Percentiles rank a stretch among this genome's conserved stretches.
Conservation (phyloP, 2,113 vertebrate genomes). For the Muscicapa adusta region DNA sequence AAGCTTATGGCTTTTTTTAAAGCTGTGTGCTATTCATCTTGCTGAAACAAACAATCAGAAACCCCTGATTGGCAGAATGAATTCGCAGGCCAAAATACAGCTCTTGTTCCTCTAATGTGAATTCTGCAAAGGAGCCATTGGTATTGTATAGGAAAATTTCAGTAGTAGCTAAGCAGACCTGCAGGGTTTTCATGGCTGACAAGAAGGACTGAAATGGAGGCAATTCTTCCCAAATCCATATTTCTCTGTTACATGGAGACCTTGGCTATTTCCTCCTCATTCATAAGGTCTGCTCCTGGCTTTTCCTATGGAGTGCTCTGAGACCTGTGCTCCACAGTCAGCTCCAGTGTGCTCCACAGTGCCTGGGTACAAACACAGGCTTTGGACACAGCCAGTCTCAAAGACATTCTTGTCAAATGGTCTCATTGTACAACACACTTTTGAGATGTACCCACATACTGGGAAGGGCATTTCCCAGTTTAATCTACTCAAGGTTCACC, state of each 20-base stretch:
- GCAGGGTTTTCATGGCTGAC: not conserved
- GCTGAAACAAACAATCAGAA: not conserved
- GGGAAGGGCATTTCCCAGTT: not conserved
- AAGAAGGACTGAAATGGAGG: not conserved
- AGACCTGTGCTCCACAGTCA: not conserved
- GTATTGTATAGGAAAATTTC: not conserved
- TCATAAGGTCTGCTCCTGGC: not conserved
- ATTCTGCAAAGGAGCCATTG: accelerated
- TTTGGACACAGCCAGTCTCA: not conserved
- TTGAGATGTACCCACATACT: not conserved
- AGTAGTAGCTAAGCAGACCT: not conserved
- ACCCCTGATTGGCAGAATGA: not conserved
- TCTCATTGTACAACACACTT: not conserved
- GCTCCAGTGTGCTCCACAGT: not conserved
- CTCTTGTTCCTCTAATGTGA: not conserved
- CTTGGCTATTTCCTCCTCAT: not conserved
- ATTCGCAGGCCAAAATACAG: not conserved
- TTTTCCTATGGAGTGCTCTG: not conserved
- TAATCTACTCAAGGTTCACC: not conserved
- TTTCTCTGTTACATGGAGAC: not conserved
- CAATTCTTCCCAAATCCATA: not conserved
- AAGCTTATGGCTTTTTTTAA: not conserved
- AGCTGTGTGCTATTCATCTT: not conserved
- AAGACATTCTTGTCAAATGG: not conserved
- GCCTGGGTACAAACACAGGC: accelerated